Evolutionary conservation across 2,113 vertebrate species (phyloP), one percentile per base, ranked within the genome.

Genomic region (Hemichromis elongatus): DNA sequence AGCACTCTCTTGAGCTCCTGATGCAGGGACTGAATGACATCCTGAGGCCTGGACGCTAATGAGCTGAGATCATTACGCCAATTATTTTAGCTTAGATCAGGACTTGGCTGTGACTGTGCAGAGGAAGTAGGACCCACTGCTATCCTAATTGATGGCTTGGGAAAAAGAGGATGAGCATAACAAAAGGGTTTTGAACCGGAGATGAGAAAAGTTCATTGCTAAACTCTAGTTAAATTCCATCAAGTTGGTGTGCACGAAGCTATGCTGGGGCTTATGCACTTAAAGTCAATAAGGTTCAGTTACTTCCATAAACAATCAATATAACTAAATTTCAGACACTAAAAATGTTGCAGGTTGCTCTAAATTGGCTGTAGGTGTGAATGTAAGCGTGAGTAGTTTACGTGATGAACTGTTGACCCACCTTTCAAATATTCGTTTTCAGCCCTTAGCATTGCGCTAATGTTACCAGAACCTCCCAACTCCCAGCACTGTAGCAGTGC

Each of bases 81-180:
- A 95, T 95, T 95, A 95, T 90, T 93, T 93, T 87, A 91, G 91
- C 91, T 94, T 94, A 86, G 90, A 94, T 95, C 93, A 95, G 88
- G 84, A 94, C 79, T 93, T 94, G 93, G 95, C 93, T 92, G 90
- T 87, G 84, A 89, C 83, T 83, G 80, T 82, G 57, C 63, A 83
- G 79, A 84, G 61, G 88, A 88, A 86, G 88, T 55, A 87, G 89
- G 81, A 93, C 88, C 89, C 86, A 92, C 37, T 84, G 47, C 82
- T 89, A 33, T 78, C 83, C 87, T 95, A 95, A 95, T 95, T 95
- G 92, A 88, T 14, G 53, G 91, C 91, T 89, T 86, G 87, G 90
- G 84, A 86, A 94, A 85, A 75, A 79, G 66, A 92, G 77, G 86
- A 85, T 84, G 85, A 83, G 83, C 59, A 82, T 50, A 90, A 95